Evolutionary conservation across 2,113 vertebrate genomes (phyloP).

Genomic region (Hippocampus abdominalis): DNA sequence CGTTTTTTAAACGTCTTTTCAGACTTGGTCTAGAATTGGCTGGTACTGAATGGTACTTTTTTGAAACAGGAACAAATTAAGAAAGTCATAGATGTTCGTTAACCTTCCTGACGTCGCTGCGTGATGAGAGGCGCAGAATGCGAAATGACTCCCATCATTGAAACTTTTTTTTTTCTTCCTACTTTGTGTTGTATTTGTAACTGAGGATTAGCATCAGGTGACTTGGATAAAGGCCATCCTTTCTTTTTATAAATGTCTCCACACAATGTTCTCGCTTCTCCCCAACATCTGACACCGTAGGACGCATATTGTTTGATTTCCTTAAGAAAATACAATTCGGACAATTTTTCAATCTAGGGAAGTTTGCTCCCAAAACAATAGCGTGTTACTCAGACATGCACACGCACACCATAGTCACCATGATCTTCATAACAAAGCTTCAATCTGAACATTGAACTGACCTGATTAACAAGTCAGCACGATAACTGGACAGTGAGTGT

Average conservation of each 20-base stretch:
- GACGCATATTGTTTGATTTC: conserved; percentile 66
- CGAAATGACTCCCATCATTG: neutral
- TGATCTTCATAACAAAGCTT: conserved; percentile 1
- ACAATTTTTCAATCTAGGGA: conserved; percentile 53
- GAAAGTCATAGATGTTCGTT: neutral
- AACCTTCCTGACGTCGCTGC: neutral
- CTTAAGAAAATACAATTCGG: conserved; percentile 51
- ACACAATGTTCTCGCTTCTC: conserved; percentile 54
- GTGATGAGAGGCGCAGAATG: neutral
- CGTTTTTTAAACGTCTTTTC: too few species aligned
- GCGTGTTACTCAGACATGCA: neutral
- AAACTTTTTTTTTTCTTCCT: neutral
- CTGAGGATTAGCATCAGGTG: conserved; percentile 44
- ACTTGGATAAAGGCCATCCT: conserved; percentile 49
- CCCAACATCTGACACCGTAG: conserved; percentile 46
- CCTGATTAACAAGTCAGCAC: neutral
- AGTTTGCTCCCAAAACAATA: conserved; percentile 55
- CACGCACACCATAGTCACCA: conserved; percentile 12
- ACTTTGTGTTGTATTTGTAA: conserved; percentile 8
- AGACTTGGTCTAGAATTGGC: too few species aligned
- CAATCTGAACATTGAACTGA: neutral
- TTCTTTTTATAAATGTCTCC: conserved; percentile 44
- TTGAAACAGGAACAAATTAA: neutral
- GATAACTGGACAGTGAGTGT: neutral
- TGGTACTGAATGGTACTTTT: too few species aligned